Evolutionary conservation across 2,888 invertebrate species (phyloP).

Genomic region (Ormyrus rosae): DNA sequence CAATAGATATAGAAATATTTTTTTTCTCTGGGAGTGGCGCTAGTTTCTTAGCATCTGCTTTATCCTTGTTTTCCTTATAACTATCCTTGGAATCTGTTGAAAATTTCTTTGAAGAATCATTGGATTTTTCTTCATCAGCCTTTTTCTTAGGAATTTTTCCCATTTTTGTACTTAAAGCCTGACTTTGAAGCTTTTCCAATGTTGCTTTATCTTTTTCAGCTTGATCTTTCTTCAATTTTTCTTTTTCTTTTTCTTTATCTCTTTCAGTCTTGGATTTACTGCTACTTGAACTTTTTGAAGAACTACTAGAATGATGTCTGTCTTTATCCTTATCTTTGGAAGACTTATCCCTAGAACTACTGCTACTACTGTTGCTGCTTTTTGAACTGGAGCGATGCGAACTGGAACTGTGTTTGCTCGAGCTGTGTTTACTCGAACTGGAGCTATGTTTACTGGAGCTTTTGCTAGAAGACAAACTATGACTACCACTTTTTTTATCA

Average conservation of each 20-base stretch:
- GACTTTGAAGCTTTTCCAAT: constrained; percentile 82
- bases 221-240: constrained; percentile 76
- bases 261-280: constrained; percentile 68
- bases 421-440: constrained; percentile 63
- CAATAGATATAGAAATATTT: constrained; percentile 88
- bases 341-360: constrained; percentile 70
- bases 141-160: constrained; percentile 88
- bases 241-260: constrained; percentile 76
- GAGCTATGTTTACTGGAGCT: constrained; percentile 70
- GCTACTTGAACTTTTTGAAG: constrained; percentile 62
- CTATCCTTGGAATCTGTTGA: constrained; percentile 72
- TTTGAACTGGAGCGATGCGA: constrained; percentile 68
- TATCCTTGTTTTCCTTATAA: constrained; percentile 71
- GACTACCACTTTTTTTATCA: constrained; percentile 74
- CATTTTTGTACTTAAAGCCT: constrained; percentile 82
- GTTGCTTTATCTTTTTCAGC: constrained; percentile 84
- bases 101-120: constrained; percentile 66
- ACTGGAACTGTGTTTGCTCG: constrained; percentile 64
- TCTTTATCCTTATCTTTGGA: constrained; percentile 69
- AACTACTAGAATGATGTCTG: constrained; percentile 66
- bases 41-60: constrained; percentile 73
- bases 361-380: constrained; percentile 60
- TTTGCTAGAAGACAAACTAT: constrained; percentile 74
- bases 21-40: constrained; percentile 77
- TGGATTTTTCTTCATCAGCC: constrained; percentile 74